A percentile compares a stretch with the other conserved stretches of the same genome.
phyloP scores from a whole-genome alignment of 2,113 vertebrate species.

The Bucco capensis region DNA sequence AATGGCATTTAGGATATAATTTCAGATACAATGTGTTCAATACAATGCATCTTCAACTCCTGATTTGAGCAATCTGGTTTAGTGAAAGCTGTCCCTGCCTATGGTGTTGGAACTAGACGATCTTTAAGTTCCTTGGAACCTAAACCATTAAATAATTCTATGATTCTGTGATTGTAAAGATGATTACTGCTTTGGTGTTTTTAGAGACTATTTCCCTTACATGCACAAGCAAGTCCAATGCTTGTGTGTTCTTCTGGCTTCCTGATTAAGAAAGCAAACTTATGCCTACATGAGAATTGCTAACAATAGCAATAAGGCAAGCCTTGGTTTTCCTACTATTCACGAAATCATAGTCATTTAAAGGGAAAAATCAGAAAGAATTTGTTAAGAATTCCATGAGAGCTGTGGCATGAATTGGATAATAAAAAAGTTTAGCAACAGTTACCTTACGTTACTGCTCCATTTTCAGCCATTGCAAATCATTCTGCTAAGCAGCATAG shows the following conservation, averaged over 20 bases:
- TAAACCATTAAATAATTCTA: not conserved
- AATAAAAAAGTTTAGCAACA: slow-evolving; percentile 27
- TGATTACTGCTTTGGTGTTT: not conserved
- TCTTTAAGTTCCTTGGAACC: no score
- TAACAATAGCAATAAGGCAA: not conserved
- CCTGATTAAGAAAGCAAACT: not conserved
- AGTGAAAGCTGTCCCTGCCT: not conserved
- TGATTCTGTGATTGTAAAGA: not conserved
- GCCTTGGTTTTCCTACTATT: not conserved
- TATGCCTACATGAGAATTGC: not conserved
- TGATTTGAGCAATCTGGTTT: not conserved
- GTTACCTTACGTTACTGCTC: slow-evolving; percentile 40
- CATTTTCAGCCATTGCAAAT: slow-evolving; percentile 46
- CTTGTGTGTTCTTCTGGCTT: not conserved
- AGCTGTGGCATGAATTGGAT: not conserved
- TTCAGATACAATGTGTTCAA: not conserved
- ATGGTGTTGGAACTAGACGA: not conserved
- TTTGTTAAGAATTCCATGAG: not conserved
- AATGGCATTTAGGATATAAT: not conserved
- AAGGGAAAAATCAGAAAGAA: not conserved
- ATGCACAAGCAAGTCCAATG: not conserved
- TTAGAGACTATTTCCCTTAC: not conserved
- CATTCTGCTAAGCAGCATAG: slow-evolving; percentile 53
- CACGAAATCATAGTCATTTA: not conserved
- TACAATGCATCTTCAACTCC: not conserved